Conservation (phyloP, 1,140 invertebrate genomes). For the Hermetia illucens region DNA sequence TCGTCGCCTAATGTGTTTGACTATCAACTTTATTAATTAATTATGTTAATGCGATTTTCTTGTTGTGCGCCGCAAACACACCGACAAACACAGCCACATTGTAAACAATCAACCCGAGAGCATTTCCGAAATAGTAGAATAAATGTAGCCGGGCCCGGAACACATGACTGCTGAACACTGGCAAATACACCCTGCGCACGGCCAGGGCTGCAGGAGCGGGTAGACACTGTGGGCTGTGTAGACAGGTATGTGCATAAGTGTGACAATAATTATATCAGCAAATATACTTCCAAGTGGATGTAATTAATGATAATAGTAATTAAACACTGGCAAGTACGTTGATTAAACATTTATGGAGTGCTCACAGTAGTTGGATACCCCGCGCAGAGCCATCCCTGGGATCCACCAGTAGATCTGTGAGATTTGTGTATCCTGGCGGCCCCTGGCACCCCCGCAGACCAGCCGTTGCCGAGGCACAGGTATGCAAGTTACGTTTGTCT, state of each 20-base stretch:
- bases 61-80: not conserved
- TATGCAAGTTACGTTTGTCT: too few relatives aligned
- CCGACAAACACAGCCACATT: not conserved
- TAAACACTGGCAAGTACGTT: slow-evolving; percentile 1
- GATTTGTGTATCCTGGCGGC: too few relatives aligned
- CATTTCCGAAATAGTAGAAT: not conserved
- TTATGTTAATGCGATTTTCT: slow-evolving; percentile 1
- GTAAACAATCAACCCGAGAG: not conserved
- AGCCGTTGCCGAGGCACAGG: too few relatives aligned
- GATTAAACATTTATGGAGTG: not conserved
- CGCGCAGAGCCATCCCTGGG: too few relatives aligned
- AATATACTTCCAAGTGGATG: not conserved
- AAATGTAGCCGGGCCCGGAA: too few relatives aligned
- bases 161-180: too few relatives aligned
- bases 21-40: not conserved
- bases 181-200: too few relatives aligned
- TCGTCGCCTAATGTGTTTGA: not conserved
- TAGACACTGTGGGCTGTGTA: too few relatives aligned
- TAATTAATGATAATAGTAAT: slow-evolving; percentile 1
- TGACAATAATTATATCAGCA: slow-evolving; percentile 1
- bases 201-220: too few relatives aligned
- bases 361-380: too few relatives aligned
- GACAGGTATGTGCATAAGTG: not conserved
- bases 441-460: too few relatives aligned
- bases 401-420: too few relatives aligned